These are phyloP conservation scores for Brachionus paranguensis DNA, from an alignment of 1,140 invertebrate species.

Conservation along the genomic window DNA sequence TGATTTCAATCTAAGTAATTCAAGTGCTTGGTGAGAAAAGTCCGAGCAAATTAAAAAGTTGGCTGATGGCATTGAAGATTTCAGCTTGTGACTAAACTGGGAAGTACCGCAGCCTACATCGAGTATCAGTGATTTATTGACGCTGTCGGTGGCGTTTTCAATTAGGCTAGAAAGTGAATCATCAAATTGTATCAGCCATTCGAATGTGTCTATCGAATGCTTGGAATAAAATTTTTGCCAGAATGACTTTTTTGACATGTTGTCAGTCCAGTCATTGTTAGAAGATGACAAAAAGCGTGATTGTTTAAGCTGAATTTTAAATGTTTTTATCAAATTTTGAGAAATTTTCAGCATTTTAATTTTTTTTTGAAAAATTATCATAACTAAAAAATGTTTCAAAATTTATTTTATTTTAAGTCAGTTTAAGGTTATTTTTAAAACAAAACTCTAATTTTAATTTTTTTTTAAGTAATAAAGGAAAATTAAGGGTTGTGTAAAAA, in stretches of 20 bases:
- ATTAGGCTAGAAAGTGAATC: neutral
- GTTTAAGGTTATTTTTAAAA: neutral
- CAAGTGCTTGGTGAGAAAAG: conserved; percentile 34
- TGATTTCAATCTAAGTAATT: neutral
- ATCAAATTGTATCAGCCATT: conserved; percentile 25
- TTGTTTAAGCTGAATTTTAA: neutral
- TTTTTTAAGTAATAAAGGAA: too few species aligned
- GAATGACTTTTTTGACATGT: conserved; percentile 21
- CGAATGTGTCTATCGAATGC: neutral
- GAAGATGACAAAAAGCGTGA: neutral
- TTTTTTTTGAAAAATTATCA: neutral
- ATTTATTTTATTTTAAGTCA: neutral
- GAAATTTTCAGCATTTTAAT: neutral
- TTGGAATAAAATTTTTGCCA: conserved; percentile 24
- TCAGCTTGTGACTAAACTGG: neutral
- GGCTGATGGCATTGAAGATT: neutral
- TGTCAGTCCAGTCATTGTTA: neutral
- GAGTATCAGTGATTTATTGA: neutral
- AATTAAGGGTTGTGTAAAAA: too few species aligned
- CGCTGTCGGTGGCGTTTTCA: neutral
- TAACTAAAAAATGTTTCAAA: neutral
- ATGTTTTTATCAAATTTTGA: neutral
- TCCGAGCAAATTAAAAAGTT: conserved; percentile 3
- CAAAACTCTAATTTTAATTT: neutral
- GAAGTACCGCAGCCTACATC: conserved; percentile 31